Conservation (phyloP, 2,797 vertebrate species). For the Poeciliopsis gracilis region DNA sequence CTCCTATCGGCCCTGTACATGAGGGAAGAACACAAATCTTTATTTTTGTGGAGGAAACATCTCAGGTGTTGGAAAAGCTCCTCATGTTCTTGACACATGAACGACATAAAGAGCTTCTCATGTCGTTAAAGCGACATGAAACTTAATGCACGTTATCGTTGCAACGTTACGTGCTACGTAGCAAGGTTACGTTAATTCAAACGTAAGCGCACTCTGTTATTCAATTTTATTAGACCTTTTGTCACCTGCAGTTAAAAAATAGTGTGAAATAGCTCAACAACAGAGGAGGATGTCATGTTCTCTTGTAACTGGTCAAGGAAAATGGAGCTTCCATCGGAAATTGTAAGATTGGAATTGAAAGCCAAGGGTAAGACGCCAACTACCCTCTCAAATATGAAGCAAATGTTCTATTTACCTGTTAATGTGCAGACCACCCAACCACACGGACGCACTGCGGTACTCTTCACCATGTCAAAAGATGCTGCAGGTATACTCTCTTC, state of each 20-base stretch:
- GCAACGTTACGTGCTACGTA: too few species aligned
- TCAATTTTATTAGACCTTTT: not conserved
- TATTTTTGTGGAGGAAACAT: not conserved
- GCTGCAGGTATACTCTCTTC: not conserved
- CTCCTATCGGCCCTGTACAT: not conserved
- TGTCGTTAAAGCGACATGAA: too few species aligned
- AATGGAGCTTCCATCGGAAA: not conserved
- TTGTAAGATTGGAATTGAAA: not conserved
- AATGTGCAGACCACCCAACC: not conserved
- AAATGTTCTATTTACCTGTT: not conserved
- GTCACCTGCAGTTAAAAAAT: not conserved
- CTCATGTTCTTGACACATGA: not conserved
- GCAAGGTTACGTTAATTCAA: not conserved
- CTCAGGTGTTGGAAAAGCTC: not conserved
- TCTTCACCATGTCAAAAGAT: not conserved
- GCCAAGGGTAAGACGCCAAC: not conserved
- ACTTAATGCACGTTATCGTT: too few species aligned
- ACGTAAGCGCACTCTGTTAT: not conserved
- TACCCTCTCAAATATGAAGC: not conserved
- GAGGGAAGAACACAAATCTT: slow-evolving; percentile 10
- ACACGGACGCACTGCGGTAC: not conserved
- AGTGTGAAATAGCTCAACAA: not conserved
- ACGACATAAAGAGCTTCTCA: too few species aligned
- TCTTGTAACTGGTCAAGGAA: not conserved
- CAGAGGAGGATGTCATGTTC: not conserved